A percentile compares a stretch with the other conserved stretches of the same genome.
phyloP scores from a whole-genome alignment of 2,797 vertebrate genomes.

The Enteromius treurensis region DNA sequence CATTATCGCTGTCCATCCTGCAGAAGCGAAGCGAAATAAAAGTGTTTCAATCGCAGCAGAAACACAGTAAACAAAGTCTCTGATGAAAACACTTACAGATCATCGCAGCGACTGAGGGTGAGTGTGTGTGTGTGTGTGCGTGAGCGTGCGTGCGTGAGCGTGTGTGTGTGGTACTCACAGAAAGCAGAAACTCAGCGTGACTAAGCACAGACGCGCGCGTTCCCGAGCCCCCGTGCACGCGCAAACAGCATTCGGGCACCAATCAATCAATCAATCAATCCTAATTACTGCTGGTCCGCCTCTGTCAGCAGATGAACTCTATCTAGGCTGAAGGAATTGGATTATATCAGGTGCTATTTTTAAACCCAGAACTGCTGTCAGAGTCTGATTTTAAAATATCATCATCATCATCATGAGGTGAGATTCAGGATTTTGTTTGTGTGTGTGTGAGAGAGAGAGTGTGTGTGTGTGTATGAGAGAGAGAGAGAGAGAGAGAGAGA shows the following conservation, averaged over 20 bases:
- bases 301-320: background rate
- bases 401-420: too few species aligned
- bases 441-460: too few species aligned
- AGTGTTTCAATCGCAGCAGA: background rate
- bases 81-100: constrained; percentile 4
- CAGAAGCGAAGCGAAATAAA: background rate
- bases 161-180: constrained; percentile 8
- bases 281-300: background rate
- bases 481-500: too few species aligned
- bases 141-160: background rate
- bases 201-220: constrained; percentile 84
- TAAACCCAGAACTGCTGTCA: background rate
- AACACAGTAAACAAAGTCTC: constrained; percentile 16
- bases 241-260: background rate
- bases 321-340: too few species aligned
- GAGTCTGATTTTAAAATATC: too few species aligned
- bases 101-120: background rate
- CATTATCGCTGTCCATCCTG: background rate
- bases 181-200: constrained; percentile 87
- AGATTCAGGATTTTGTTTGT: too few species aligned
- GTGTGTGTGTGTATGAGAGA: too few species aligned
- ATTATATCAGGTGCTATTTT: background rate
- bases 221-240: background rate
- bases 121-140: background rate
- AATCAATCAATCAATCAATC: background rate